Base-by-base conservation (phyloP, 2,113 vertebrate genomes). In the Semicossyphus pulcher region DNA sequence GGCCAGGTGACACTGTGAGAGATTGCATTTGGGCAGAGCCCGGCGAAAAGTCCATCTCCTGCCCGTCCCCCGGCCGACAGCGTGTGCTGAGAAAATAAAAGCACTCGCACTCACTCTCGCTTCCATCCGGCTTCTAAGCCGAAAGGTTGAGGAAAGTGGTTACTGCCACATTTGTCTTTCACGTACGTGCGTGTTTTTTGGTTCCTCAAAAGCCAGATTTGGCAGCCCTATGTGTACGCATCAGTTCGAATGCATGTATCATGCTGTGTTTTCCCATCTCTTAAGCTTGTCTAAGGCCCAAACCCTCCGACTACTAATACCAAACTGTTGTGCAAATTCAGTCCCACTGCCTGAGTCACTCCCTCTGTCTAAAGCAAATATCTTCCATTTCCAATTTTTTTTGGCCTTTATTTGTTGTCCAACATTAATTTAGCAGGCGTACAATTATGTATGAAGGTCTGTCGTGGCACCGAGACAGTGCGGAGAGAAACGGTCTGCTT, bases 1-100 rank as follows among this genome's bases (percentile, higher is more conserved):
- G 69, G 51, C 81, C 75, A 63, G 81, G 72, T 86, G 90, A 88
- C 83, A 84, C 63, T 41, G 45, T 34, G 76, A 65, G 70, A 87
- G 83, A 88, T 88, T 85, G 80, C 41, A 72, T 86, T 88, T 74
- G 74, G 70, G 54, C 69, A 37, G 21, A 66, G 39, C 12, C 63
- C 1, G 34, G 68, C 26, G 51, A 79, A 84, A 87, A 67, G 80
- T 79, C 79, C 78, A 80, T 84, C 86, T 84, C 52, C 72, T 49
- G 48, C 31, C 56, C 29, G 25, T 77, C 65, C 57, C 34, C 16
- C 4, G 23, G 47, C 66, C 28, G 42, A 65, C 66, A 73, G 72
- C 41, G 16, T 25, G 39, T 37, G 39, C 41, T 37, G 21, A 70
- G 64, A 78, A 62, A 84, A 86, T 75, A 73, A 71, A 78, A 76